Evolutionary conservation across 2,888 invertebrate species (phyloP).

Genomic region (Drosophila barbarae): DNA sequence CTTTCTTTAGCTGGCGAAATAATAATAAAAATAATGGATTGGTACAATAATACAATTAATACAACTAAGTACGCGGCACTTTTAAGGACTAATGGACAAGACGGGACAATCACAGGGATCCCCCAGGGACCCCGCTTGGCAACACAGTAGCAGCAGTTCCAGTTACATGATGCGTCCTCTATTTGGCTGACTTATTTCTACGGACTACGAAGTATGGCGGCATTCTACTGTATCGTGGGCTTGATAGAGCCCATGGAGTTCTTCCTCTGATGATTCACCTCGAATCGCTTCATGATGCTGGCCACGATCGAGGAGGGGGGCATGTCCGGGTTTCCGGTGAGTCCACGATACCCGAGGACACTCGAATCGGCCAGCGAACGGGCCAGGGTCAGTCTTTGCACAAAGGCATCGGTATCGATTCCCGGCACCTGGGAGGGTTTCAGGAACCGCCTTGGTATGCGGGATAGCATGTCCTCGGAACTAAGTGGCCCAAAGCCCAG

Average conservation of each 20-base stretch:
- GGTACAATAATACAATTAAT: constrained; percentile 44
- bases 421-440: constrained; percentile 89
- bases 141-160: constrained; percentile 9
- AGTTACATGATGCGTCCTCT: constrained; percentile 16
- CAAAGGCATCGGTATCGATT: constrained; percentile 87
- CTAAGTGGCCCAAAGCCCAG: constrained; percentile 89
- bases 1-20: constrained; percentile 23
- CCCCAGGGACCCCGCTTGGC: constrained; percentile 24
- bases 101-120: constrained; percentile 57
- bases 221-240: constrained; percentile 57
- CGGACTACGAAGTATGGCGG: constrained; percentile 21
- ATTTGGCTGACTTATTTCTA: constrained; percentile 28
- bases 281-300: constrained; percentile 87
- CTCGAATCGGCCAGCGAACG: constrained; percentile 87
- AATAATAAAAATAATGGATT: constrained; percentile 10
- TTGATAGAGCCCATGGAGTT: constrained; percentile 77
- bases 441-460: constrained; percentile 90
- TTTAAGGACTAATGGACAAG: constrained; percentile 70
- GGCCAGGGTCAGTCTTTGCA: constrained; percentile 87
- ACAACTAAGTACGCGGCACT: constrained; percentile 68
- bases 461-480: constrained; percentile 85
- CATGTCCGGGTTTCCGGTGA: constrained; percentile 89
- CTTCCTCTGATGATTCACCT: constrained; percentile 82
- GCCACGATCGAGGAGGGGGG: constrained; percentile 90
- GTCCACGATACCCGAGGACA: constrained; percentile 87